phyloP scores from a whole-genome alignment of 2,113 vertebrate genomes.

The Macrotis lagotis region DNA sequence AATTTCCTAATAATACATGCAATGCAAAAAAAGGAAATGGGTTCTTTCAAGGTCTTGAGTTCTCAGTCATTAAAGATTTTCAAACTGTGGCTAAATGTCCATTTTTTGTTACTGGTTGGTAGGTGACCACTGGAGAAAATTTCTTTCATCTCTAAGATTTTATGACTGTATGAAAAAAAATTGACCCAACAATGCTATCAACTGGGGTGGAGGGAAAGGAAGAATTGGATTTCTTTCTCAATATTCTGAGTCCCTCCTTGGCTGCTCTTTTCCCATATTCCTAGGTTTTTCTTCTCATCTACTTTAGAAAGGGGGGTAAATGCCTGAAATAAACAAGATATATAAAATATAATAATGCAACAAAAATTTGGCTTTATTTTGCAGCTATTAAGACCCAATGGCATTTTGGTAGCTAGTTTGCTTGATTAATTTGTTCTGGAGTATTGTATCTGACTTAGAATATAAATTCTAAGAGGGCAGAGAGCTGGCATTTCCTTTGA shows the following conservation, averaged over 20 bases:
- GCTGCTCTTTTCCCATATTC: background rate
- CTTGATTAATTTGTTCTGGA: background rate
- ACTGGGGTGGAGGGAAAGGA: background rate
- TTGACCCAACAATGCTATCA: background rate
- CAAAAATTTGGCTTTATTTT: background rate
- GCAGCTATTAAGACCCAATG: background rate
- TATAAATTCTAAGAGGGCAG: background rate
- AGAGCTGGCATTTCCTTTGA: background rate
- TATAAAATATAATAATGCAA: background rate
- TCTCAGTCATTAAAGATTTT: background rate
- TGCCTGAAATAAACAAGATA: background rate
- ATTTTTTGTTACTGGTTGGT: background rate
- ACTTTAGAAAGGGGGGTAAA: background rate
- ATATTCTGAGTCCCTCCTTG: background rate
- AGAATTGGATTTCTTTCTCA: background rate
- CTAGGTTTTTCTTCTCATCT: background rate
- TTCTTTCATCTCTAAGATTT: background rate
- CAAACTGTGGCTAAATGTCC: background rate
- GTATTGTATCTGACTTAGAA: background rate
- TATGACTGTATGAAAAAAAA: background rate
- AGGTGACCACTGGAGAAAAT: background rate
- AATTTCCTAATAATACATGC: background rate
- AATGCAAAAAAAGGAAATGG: background rate
- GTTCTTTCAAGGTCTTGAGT: no score
- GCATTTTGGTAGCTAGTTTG: background rate